Base-by-base conservation (phyloP, 23 tunicate genomes). In the Ascidia mentula region DNA sequence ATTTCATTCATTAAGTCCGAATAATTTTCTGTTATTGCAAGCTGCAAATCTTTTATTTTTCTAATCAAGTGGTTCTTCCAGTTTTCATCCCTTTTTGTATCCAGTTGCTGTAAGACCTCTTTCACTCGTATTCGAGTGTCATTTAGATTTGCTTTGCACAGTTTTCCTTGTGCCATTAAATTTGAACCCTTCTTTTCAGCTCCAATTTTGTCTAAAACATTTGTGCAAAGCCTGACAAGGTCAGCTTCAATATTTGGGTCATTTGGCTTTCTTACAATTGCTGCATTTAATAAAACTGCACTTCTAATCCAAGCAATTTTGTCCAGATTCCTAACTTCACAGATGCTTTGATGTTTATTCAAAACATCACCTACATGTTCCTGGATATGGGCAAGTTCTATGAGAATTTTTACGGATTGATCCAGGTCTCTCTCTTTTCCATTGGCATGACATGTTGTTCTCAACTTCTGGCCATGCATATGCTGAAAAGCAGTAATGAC, bases 271-370 rank as follows among this genome's bases (percentile, higher is more conserved):
- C 78, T 38, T 37, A 36, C 18, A 1, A 74, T 3, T 12, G 78
- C 78, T 36, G 78, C 78, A 12, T 74, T 74, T 0, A 74, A 74
- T 5, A 74, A 36, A 12, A 74, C 46, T 3, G 78, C 78, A 74
- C 78, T 74, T 36, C 78, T 5, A 34, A 74, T 74, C 7, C 13
- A 53, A 1, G 65, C 65, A 5, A 53, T 6, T 9, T 53, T 53
- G 13, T 6, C 13, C 13, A 53, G 13, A 28, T 53, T 53, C 65
- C 24, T 53, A 3, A 53, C 22, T 9, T 53, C 65, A 53, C 24
- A 3, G 13, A 53, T 53, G 13, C 24, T 6, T 53, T 53, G 65
- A 53, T 28, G 32, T 6, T 71, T 5, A 18, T 35, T 35, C 18
- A 34, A 33, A 3, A 33, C 75, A 71, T 33, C 18, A 28, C 75